phyloP scores from a whole-genome alignment of 2,797 vertebrate genomes.

The Chaetophractus vellerosus region DNA sequence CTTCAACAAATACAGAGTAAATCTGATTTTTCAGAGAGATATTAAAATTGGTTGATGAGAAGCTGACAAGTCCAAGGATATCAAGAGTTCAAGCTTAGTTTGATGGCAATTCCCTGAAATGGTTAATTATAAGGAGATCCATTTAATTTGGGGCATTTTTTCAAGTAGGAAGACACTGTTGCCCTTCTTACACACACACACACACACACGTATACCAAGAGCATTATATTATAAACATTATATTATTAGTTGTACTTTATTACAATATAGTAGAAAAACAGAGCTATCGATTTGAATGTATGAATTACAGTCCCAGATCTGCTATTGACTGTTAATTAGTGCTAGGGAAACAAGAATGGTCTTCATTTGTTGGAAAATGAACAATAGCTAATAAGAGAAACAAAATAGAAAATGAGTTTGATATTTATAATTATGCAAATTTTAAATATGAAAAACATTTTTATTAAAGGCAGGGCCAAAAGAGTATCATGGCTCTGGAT shows the following conservation, averaged over 20 bases:
- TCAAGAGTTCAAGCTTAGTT: background rate
- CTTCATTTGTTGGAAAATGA: slow-evolving; percentile 16
- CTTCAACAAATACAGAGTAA: background rate
- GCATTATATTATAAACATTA: background rate
- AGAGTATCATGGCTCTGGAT: background rate
- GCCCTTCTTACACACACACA: no score
- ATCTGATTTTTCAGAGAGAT: background rate
- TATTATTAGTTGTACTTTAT: background rate
- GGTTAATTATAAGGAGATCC: background rate
- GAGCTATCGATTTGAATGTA: background rate
- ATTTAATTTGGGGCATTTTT: background rate
- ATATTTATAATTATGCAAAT: background rate
- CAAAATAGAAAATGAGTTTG: slow-evolving; percentile 8
- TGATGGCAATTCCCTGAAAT: background rate
- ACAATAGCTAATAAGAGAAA: background rate
- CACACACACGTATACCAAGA: background rate
- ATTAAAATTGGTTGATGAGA: background rate
- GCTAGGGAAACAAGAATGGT: background rate
- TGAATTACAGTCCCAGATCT: background rate
- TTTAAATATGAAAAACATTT: slow-evolving; percentile 24
- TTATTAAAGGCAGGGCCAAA: background rate
- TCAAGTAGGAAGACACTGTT: background rate
- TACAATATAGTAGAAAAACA: background rate
- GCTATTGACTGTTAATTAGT: background rate
- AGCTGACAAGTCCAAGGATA: background rate